Conservation (phyloP, 2,113 vertebrate species). For the Myiagra hebetior region DNA sequence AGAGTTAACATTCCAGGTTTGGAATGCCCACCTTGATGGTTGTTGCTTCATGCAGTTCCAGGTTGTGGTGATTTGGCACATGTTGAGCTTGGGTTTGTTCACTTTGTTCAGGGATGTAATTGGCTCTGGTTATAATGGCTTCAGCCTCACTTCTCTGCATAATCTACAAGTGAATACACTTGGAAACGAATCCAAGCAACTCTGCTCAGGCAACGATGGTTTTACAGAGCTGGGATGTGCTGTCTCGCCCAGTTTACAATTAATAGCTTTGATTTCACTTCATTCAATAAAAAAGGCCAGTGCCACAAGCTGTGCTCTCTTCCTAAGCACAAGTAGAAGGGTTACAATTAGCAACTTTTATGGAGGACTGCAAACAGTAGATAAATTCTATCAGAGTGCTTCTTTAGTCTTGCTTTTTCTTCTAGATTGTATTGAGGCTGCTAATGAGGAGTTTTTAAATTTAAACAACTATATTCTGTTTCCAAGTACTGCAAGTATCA, state of each 20-base stretch:
- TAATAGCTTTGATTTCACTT: background rate
- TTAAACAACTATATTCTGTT: background rate
- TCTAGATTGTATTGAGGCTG: conserved; percentile 50
- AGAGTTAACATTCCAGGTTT: background rate
- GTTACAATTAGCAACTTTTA: background rate
- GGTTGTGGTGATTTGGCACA: background rate
- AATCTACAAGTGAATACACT: conserved; percentile 5
- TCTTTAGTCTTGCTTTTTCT: conserved; percentile 23
- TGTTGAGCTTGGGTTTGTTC: background rate
- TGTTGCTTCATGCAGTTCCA: background rate
- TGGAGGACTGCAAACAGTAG: background rate
- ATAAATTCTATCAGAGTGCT: background rate
- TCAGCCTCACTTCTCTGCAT: background rate
- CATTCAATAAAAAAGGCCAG: background rate
- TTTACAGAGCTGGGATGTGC: background rate
- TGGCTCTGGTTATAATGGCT: background rate
- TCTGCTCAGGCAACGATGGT: background rate
- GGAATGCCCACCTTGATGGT: background rate
- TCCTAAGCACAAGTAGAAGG: background rate
- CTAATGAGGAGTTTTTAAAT: background rate
- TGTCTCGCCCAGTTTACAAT: background rate
- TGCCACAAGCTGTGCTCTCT: background rate
- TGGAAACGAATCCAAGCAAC: background rate
- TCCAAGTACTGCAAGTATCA: background rate
- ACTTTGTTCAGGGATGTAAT: background rate